Evolutionary conservation across 2,797 vertebrate genomes (phyloP).

Genomic region (Salarias fasciatus): DNA sequence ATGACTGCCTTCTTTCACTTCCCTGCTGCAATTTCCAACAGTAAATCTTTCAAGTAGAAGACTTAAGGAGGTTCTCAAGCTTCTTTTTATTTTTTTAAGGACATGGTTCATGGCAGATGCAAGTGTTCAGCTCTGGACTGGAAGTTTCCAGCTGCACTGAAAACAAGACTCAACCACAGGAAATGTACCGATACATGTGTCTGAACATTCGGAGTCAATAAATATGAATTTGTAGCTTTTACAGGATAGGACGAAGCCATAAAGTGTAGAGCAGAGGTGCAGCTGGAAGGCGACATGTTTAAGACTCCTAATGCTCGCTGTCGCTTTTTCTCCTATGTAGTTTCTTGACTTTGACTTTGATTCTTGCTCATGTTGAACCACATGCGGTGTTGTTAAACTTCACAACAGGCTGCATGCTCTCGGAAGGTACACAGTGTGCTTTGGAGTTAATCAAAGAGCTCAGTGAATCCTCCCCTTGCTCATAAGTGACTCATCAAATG

Average conservation of each 20-base stretch:
- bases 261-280: not conserved
- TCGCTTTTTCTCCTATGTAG: too few relatives aligned
- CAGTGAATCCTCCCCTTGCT: too few relatives aligned
- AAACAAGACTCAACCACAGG: not conserved
- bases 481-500: too few relatives aligned
- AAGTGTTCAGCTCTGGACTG: conserved; percentile 11
- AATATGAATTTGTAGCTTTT: conserved; percentile 5
- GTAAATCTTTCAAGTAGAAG: conserved; percentile 5
- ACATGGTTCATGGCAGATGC: conserved; percentile 5
- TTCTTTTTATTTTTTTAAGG: too few relatives aligned
- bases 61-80: conserved; percentile 8
- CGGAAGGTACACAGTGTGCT: too few relatives aligned
- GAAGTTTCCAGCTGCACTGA: conserved; percentile 4
- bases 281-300: not conserved
- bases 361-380: not conserved
- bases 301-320: too few relatives aligned
- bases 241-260: not conserved
- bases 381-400: too few relatives aligned
- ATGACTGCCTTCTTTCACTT: not conserved
- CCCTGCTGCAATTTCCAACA: too few relatives aligned
- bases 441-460: too few relatives aligned
- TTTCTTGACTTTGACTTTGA: too few relatives aligned
- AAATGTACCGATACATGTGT: not conserved
- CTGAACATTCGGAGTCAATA: not conserved
- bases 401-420: too few relatives aligned